A percentile compares a stretch with the other conserved stretches of the same genome.
These are phyloP conservation scores for Genyomyrus donnyi DNA, from an alignment of 2,113 vertebrate species.

Conservation along the genomic window DNA sequence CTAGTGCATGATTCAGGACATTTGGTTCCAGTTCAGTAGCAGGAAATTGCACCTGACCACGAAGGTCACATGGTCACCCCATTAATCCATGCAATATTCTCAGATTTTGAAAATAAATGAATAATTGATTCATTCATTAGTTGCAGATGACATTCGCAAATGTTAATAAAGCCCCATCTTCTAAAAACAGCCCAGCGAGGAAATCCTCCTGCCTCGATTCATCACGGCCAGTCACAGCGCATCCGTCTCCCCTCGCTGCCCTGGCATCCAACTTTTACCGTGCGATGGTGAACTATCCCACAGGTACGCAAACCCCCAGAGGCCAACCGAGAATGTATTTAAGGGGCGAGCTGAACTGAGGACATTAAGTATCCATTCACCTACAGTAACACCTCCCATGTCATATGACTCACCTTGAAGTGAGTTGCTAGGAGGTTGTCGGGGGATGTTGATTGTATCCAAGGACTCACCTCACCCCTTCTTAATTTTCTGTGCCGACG, in stretches of 20 bases:
- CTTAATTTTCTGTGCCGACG: background rate
- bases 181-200: constrained; percentile 52
- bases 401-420: background rate
- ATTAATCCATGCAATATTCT: constrained; percentile 39
- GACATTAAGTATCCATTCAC: background rate
- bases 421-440: background rate
- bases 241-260: constrained; percentile 9
- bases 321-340: too few species aligned
- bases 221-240: constrained; percentile 36
- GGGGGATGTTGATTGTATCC: background rate
- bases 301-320: too few species aligned
- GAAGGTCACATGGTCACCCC: background rate
- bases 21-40: constrained; percentile 19
- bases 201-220: constrained; percentile 41
- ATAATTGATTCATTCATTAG: constrained; percentile 62
- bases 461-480: background rate
- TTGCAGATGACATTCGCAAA: constrained; percentile 42
- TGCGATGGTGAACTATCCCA: background rate
- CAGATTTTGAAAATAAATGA: constrained; percentile 42
- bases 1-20: background rate
- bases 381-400: background rate
- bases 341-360: background rate
- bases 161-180: constrained; percentile 51
- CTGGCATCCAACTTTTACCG: background rate
- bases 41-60: background rate